A percentile compares a stretch with the other conserved stretches of the same genome.
Evolutionary conservation across 2,797 vertebrate species (phyloP).

Genomic region (Chelon labrosus): DNA sequence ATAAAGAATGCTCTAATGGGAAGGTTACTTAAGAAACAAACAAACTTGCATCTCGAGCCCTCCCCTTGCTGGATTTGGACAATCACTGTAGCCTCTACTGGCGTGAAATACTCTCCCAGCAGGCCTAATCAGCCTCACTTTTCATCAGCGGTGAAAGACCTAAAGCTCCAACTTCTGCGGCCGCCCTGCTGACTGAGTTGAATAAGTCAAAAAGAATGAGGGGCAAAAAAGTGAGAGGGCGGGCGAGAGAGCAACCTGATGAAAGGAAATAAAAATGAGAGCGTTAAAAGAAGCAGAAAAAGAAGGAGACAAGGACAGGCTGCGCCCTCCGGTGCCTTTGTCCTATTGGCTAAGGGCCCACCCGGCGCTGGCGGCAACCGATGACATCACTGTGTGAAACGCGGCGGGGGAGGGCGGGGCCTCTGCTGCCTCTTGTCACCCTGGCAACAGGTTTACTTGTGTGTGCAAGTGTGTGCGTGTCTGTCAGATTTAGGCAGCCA

Average conservation of each 20-base stretch:
- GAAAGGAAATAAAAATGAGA: constrained; percentile 42
- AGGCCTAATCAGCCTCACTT: constrained; percentile 58
- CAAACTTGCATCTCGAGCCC: neutral
- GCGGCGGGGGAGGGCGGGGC: constrained; percentile 63
- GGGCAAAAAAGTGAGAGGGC: constrained; percentile 44
- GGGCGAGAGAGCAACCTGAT: constrained; percentile 57
- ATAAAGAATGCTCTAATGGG: constrained; percentile 15
- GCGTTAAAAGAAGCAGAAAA: constrained; percentile 26
- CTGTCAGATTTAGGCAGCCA: constrained; percentile 54
- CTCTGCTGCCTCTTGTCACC: constrained; percentile 74
- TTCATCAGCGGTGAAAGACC: constrained; percentile 42
- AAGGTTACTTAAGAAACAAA: constrained; percentile 9
- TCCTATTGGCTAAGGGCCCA: constrained; percentile 70
- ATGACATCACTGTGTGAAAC: constrained; percentile 82
- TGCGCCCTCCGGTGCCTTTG: constrained; percentile 70
- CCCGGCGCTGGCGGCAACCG: constrained; percentile 57
- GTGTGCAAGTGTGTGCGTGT: constrained; percentile 14
- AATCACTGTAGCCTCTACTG: constrained; percentile 18
- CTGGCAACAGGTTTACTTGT: constrained; percentile 76
- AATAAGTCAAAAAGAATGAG: constrained; percentile 59
- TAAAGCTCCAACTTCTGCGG: constrained; percentile 45
- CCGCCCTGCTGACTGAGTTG: constrained; percentile 54
- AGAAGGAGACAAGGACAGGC: constrained; percentile 40
- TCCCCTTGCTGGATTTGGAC: constrained; percentile 3
- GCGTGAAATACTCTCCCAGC: constrained; percentile 21